Percentiles rank a stretch among this genome's conserved stretches.
Evolutionary conservation across 2,113 vertebrate genomes (phyloP).

Genomic region (Rhinichthys klamathensis): DNA sequence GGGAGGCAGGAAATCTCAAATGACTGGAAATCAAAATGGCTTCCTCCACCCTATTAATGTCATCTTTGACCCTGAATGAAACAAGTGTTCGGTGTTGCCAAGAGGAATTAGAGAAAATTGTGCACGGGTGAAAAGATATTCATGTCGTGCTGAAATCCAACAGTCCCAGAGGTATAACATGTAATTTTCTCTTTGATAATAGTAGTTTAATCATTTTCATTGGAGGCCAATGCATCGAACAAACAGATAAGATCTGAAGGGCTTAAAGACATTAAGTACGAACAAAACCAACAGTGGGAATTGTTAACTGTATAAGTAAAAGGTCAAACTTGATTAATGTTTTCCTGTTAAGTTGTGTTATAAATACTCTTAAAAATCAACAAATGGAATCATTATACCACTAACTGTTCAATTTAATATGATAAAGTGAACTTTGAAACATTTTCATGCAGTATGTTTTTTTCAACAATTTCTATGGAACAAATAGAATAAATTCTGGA

Average conservation of each 20-base stretch:
- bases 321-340: constrained; percentile 27
- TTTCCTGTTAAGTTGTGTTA: constrained; percentile 1
- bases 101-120: constrained; percentile 65
- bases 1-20: constrained; percentile 69
- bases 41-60: constrained; percentile 60
- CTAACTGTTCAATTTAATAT: background rate
- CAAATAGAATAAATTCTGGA: background rate
- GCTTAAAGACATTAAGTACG: constrained; percentile 62
- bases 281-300: constrained; percentile 57
- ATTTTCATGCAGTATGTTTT: background rate
- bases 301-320: constrained; percentile 23
- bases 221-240: constrained; percentile 58
- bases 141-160: constrained; percentile 61
- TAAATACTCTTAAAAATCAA: background rate
- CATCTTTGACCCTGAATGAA: constrained; percentile 61
- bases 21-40: constrained; percentile 69
- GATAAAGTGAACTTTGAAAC: background rate
- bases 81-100: constrained; percentile 62
- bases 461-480: background rate
- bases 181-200: constrained; percentile 41
- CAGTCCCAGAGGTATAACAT: constrained; percentile 61
- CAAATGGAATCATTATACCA: background rate
- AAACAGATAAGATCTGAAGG: constrained; percentile 62
- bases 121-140: constrained; percentile 61
- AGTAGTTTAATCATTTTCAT: constrained; percentile 69